Evolutionary conservation across 2,888 invertebrate species (phyloP).

Genomic region (Brachylomia viminalis): DNA sequence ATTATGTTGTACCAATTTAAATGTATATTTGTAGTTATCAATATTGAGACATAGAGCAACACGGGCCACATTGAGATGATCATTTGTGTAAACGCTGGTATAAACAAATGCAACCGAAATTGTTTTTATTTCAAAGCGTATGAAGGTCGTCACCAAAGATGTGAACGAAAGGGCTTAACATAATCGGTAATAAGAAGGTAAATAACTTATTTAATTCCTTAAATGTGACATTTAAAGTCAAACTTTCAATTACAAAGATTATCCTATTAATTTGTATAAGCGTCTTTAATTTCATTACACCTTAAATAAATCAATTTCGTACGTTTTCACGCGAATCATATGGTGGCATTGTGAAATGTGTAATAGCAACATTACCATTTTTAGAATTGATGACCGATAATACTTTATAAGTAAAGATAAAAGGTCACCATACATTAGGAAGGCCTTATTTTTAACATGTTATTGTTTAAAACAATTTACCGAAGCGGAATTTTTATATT

Average conservation of each 20-base stretch:
- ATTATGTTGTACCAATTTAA: conserved; percentile 21
- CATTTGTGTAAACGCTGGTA: conserved; percentile 15
- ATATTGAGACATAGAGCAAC: conserved; percentile 39
- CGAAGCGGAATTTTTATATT: neutral
- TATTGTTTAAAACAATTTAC: conserved; percentile 15
- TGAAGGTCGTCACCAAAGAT: neutral
- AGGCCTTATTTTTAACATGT: conserved; percentile 6
- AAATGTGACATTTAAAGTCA: neutral
- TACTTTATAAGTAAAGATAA: conserved; percentile 29
- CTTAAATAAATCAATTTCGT: conserved; percentile 24
- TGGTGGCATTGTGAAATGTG: conserved; percentile 43
- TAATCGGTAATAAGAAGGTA: neutral
- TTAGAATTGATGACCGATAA: conserved; percentile 41
- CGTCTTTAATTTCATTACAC: conserved; percentile 27
- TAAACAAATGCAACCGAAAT: neutral
- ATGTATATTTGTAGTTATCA: conserved; percentile 23
- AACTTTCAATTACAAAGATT: neutral
- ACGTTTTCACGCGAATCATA: conserved; percentile 5
- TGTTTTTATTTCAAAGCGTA: conserved; percentile 25
- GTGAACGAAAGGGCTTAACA: conserved; percentile 4
- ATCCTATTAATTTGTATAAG: neutral
- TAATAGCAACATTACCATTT: conserved; percentile 42
- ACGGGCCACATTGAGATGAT: conserved; percentile 8
- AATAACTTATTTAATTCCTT: neutral
- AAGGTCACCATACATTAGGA: conserved; percentile 39